Evolutionary conservation across 2,113 vertebrate species (phyloP).

Genomic region (Hemicordylus capensis): DNA sequence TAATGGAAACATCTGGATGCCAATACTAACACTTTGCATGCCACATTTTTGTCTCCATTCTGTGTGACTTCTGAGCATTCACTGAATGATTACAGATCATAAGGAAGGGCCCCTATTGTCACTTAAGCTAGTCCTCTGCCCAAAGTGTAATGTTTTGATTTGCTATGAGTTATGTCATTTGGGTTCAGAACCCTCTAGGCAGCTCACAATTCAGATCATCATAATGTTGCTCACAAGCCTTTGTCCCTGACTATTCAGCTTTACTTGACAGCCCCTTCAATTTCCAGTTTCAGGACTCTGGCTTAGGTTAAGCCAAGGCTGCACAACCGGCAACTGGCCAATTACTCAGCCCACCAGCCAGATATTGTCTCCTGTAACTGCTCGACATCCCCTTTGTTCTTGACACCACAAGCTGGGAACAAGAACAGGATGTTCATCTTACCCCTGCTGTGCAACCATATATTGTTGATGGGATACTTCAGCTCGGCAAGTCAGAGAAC

Average conservation of each 20-base stretch:
- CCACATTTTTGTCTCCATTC: background rate
- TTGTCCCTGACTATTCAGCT: constrained; percentile 38
- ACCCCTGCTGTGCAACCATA: background rate
- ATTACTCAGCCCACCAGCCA: background rate
- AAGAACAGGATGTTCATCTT: background rate
- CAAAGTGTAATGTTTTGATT: background rate
- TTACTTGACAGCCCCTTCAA: constrained; percentile 19
- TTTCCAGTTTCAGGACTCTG: background rate
- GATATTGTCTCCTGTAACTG: background rate
- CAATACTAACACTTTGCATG: constrained; percentile 30
- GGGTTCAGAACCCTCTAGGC: background rate
- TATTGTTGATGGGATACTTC: background rate
- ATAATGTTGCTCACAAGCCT: background rate
- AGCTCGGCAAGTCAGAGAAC: background rate
- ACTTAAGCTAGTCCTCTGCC: background rate
- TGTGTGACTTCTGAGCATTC: background rate
- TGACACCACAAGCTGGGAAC: background rate
- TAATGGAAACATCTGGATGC: constrained; percentile 33
- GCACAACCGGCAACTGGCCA: background rate
- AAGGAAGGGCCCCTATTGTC: background rate
- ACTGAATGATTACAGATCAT: background rate
- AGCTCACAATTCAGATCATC: background rate
- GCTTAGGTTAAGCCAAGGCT: background rate
- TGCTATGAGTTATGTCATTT: background rate
- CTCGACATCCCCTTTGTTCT: background rate